A percentile compares a stretch with the other conserved stretches of the same genome.
These are phyloP conservation scores for Mesocricetus auratus DNA, from an alignment of 2,113 vertebrate genomes.

Conservation along the genomic window DNA sequence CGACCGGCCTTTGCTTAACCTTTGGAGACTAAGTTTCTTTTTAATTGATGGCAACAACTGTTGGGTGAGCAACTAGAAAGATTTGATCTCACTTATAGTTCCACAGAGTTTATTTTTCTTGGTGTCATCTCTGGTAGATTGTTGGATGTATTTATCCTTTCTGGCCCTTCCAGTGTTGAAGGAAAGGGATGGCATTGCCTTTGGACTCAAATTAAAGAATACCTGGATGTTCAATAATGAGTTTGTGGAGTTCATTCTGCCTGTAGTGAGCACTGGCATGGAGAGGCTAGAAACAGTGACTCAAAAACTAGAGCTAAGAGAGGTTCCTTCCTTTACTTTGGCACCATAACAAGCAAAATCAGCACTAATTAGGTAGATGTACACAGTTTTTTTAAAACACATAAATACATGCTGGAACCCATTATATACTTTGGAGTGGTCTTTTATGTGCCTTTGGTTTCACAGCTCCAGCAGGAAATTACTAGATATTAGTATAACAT, in stretches of 20 bases:
- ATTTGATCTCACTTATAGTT: not conserved
- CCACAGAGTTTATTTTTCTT: not conserved
- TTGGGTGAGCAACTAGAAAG: not conserved
- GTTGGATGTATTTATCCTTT: not conserved
- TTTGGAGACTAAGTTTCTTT: not conserved
- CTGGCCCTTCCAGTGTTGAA: not conserved
- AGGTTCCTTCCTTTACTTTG: not conserved
- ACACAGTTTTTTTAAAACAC: not conserved
- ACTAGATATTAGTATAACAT: not conserved
- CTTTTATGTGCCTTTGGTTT: not conserved
- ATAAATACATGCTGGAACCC: not conserved
- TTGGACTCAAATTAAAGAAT: not conserved
- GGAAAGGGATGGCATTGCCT: not conserved
- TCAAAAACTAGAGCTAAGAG: not conserved
- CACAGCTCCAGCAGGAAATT: not conserved
- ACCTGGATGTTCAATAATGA: not conserved
- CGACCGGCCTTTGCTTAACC: not conserved
- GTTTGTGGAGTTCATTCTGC: not conserved
- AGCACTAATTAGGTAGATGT: not conserved
- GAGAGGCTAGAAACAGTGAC: not conserved
- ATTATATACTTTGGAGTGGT: not conserved
- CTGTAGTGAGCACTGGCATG: not conserved
- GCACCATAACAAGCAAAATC: not conserved
- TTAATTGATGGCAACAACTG: not conserved
- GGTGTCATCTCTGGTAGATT: not conserved